Conservation (phyloP, 23 tunicate genomes). For the Diplosoma virens region DNA sequence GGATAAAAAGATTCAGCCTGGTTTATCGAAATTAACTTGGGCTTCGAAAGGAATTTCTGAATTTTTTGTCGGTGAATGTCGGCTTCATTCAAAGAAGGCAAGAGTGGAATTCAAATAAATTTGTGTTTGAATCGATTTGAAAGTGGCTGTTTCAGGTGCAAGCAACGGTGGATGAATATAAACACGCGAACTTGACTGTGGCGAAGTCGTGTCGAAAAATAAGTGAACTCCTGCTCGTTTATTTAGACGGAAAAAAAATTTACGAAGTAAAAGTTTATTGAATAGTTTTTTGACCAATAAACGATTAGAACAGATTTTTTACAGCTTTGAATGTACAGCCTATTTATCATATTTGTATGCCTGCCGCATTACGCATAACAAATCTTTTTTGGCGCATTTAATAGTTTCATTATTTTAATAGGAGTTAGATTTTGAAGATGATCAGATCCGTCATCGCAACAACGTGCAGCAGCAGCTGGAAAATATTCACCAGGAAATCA, state of each 20-base stretch:
- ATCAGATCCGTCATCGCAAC: constrained; percentile 72
- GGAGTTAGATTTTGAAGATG: constrained; percentile 89
- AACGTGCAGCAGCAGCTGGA: constrained; percentile 59
- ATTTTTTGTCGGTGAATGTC: constrained; percentile 89
- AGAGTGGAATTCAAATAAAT: neutral
- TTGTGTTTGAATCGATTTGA: neutral
- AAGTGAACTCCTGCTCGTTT: constrained; percentile 72
- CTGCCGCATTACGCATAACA: too few relatives aligned
- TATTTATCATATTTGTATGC: too few relatives aligned
- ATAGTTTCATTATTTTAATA: constrained; percentile 10
- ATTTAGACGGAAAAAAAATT: constrained; percentile 68
- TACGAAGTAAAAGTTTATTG: constrained; percentile 62
- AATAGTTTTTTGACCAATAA: too few relatives aligned
- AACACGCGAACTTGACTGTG: constrained; percentile 68
- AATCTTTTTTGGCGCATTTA: too few relatives aligned
- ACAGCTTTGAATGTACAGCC: too few relatives aligned
- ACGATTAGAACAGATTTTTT: too few relatives aligned
- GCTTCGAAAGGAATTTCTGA: constrained; percentile 94
- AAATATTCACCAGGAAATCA: constrained; percentile 55
- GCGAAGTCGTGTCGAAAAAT: constrained; percentile 86
- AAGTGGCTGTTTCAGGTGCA: constrained; percentile 46
- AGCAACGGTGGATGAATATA: constrained; percentile 87
- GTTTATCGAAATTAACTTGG: constrained; percentile 89
- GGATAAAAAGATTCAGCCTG: constrained; percentile 97
- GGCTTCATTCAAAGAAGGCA: constrained; percentile 87